Percentiles rank a stretch among this genome's conserved stretches.
Conservation (phyloP, 1,140 invertebrate species). For the Trachymyrmex septentrionalis region DNA sequence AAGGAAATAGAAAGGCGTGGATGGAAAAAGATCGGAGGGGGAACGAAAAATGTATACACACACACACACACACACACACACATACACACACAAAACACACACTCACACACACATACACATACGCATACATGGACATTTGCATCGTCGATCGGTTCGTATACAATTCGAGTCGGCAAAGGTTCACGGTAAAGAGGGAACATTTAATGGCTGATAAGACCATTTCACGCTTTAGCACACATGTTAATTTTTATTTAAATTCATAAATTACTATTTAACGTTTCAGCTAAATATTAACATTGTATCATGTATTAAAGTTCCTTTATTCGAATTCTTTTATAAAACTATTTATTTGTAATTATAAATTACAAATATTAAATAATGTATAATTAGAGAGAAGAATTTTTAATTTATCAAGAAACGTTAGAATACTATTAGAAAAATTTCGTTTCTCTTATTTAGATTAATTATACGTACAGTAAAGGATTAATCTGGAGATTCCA, state of each 20-base stretch:
- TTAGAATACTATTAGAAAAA: neutral
- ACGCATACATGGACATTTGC: slow-evolving; percentile 13
- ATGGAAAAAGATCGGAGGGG: slow-evolving; percentile 69
- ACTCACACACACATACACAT: slow-evolving; percentile 22
- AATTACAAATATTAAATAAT: neutral
- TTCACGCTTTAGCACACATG: too few relatives aligned
- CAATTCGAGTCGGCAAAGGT: slow-evolving; percentile 23
- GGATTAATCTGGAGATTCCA: neutral
- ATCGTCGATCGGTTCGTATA: slow-evolving; percentile 48
- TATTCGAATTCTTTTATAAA: neutral
- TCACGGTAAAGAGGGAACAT: slow-evolving; percentile 18
- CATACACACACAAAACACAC: slow-evolving; percentile 16
- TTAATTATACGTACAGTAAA: slow-evolving; percentile 13
- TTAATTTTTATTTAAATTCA: too few relatives aligned
- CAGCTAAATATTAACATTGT: too few relatives aligned
- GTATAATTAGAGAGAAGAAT: neutral
- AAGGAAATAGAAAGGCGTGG: slow-evolving; percentile 84
- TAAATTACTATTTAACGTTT: too few relatives aligned
- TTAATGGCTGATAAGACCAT: too few relatives aligned
- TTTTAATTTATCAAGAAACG: neutral
- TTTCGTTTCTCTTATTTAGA: neutral
- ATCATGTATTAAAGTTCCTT: too few relatives aligned
- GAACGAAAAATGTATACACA: slow-evolving; percentile 70
- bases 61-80: slow-evolving; percentile 27
- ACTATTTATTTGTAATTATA: neutral